Evolutionary conservation across 64 coral and sea anemone species (phyloP).

Genomic region (Actinia tenebrosa): DNA sequence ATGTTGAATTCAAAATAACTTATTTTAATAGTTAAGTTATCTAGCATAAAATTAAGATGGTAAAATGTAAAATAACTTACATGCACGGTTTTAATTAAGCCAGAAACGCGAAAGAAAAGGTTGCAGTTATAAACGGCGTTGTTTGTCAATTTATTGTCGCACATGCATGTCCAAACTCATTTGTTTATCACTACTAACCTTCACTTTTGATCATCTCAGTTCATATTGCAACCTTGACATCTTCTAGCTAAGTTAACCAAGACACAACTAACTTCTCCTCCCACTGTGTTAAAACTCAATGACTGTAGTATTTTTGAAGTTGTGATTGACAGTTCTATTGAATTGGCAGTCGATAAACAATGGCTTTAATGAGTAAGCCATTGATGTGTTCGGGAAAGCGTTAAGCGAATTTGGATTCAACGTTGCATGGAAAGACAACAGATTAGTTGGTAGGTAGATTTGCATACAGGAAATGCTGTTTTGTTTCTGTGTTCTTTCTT

Average conservation of each 20-base stretch:
- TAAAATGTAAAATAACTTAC: too few species aligned
- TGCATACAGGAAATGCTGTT: conserved; percentile 1
- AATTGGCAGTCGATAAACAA: conserved; percentile 39
- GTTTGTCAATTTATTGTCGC: not conserved
- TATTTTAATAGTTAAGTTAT: too few species aligned
- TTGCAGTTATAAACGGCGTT: not conserved
- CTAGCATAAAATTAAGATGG: too few species aligned
- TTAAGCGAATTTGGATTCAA: not conserved
- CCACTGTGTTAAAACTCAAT: conserved; percentile 30
- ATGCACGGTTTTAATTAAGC: too few species aligned
- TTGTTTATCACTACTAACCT: not conserved
- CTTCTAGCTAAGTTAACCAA: conserved; percentile 36
- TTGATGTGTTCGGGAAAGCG: conserved; percentile 3
- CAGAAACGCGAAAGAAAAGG: not conserved
- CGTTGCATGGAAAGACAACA: not conserved
- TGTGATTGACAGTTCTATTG: conserved; percentile 17
- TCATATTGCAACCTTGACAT: conserved; percentile 18
- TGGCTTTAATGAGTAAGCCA: conserved; percentile 37
- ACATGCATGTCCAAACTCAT: not conserved
- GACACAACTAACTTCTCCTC: conserved; percentile 58
- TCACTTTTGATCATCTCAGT: conserved; percentile 20
- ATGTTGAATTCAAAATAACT: too few species aligned
- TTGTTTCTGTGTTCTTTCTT: not conserved
- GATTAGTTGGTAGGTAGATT: not conserved
- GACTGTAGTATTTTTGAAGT: conserved; percentile 41